Evolutionary conservation across 1,140 invertebrate species (phyloP).

Genomic region (Bombus difficillimus): DNA sequence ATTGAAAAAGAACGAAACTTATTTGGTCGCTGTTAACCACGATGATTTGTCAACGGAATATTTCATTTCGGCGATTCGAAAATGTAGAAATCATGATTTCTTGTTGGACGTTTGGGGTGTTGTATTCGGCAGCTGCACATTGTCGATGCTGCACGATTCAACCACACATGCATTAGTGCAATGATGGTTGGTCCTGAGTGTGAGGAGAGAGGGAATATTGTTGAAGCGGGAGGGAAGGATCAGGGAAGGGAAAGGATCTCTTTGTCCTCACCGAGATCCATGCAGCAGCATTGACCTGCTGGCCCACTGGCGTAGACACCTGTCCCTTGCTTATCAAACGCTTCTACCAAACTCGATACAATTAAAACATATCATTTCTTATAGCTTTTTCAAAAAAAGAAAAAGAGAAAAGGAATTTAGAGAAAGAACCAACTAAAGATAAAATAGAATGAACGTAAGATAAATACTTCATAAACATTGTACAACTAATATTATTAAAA

Average conservation of each 20-base stretch:
- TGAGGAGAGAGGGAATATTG: slow-evolving; percentile 24
- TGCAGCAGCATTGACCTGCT: slow-evolving; percentile 68
- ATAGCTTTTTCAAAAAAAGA: not conserved
- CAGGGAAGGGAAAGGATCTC: slow-evolving; percentile 64
- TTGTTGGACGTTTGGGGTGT: not conserved
- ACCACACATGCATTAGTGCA: slow-evolving; percentile 58
- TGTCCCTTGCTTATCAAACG: slow-evolving; percentile 23
- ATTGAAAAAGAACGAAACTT: not conserved
- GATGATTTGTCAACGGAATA: slow-evolving; percentile 10
- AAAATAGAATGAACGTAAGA: too few relatives aligned
- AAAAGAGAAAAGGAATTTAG: not conserved
- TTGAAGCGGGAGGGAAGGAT: slow-evolving; percentile 46
- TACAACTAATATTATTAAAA: too few relatives aligned
- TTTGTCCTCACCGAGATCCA: slow-evolving; percentile 69
- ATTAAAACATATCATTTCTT: too few relatives aligned
- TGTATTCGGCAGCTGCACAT: slow-evolving; percentile 59
- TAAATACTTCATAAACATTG: too few relatives aligned
- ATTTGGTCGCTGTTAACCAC: not conserved
- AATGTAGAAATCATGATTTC: not conserved
- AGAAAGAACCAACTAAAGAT: not conserved
- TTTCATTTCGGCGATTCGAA: not conserved
- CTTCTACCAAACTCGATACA: too few relatives aligned
- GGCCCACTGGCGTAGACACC: slow-evolving; percentile 62
- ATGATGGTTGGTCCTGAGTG: slow-evolving; percentile 48
- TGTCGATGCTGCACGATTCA: slow-evolving; percentile 32